Base-by-base conservation (phyloP, 2,888 invertebrate species). In the Oxystoma pomonae region DNA sequence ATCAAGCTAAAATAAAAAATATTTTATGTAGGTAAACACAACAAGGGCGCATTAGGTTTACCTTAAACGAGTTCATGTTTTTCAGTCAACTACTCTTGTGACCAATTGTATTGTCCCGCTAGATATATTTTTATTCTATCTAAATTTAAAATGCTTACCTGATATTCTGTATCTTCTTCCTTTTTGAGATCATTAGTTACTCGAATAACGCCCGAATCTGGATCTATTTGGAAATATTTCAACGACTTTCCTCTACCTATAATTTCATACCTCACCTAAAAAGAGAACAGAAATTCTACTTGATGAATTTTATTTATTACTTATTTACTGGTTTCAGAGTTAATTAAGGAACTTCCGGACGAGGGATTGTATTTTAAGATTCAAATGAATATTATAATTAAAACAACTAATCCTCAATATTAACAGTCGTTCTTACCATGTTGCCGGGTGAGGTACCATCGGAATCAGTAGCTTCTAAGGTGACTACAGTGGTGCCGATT, bases 361-460 rank as follows among this genome's bases (percentile, higher is more conserved):
- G 35, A 35, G 35, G 35, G 35, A 35, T 35, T 35, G 35, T n/a
- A n/a, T n/a, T n/a, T n/a, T n/a, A n/a, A n/a, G n/a, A n/a, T n/a
- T n/a, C n/a, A n/a, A n/a, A n/a, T n/a, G n/a, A n/a, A n/a, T n/a
- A n/a, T n/a, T n/a, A n/a, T n/a, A 17, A 55, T 16, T 16, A 17
- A 17, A 16, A 55, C 55, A 55, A 50, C 50, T 50, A 50, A n/a
- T 16, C 50, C 9, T 50, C 9, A 35, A 35, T 12, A 12, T 7
- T 12, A 35, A 35, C 35, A 35, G 12, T 35, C 5, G 49, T 20
- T 9, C 52, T 73, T 77, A 86, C 86, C 75, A 90, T 88, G 80
- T 94, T 94, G 71, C 91, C 92, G 0, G 94, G 94, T 0, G 92
- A 82, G 0, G 93, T 91, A 5, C 92, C 92, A 81, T 96, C 95